These are phyloP conservation scores for Chrysolina americana DNA, from an alignment of 2,888 invertebrate species.

Conservation along the genomic window DNA sequence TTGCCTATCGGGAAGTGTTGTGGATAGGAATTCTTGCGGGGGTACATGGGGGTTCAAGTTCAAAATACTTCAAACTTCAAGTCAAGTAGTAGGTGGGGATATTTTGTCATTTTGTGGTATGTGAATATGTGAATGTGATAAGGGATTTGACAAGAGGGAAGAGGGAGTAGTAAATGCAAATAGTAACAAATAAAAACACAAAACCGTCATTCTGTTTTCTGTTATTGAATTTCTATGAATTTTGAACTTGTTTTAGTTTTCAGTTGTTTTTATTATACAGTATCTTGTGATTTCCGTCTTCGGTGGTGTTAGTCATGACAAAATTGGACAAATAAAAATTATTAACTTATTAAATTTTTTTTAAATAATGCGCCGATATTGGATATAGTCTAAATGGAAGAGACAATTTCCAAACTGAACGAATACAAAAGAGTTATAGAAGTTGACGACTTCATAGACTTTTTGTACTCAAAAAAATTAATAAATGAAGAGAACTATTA, in stretches of 20 bases:
- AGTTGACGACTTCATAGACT: constrained; percentile 52
- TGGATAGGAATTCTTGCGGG: too few relatives aligned
- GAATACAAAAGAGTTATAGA: constrained; percentile 42
- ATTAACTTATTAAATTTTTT: neutral
- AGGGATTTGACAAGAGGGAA: too few relatives aligned
- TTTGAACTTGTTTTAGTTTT: constrained; percentile 9
- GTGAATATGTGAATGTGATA: too few relatives aligned
- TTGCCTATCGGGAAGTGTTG: too few relatives aligned
- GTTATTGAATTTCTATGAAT: constrained; percentile 3
- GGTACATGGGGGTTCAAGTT: too few relatives aligned
- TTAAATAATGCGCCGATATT: constrained; percentile 20
- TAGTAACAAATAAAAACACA: constrained; percentile 11
- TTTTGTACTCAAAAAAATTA: constrained; percentile 43
- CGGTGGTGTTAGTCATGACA: constrained; percentile 15
- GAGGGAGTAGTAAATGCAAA: constrained; percentile 7
- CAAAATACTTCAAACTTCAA: too few relatives aligned
- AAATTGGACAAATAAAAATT: constrained; percentile 2
- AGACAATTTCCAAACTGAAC: constrained; percentile 47
- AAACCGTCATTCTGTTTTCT: constrained; percentile 2
- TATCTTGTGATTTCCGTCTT: neutral
- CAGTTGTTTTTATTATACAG: neutral
- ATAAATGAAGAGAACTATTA: constrained; percentile 45
- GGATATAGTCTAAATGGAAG: constrained; percentile 34
- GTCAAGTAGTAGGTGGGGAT: too few relatives aligned
- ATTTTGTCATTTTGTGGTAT: too few relatives aligned